Percentiles rank a stretch among this genome's conserved stretches.
phyloP scores from a whole-genome alignment of 2,113 vertebrate genomes.

The Ammodytes dubius region DNA sequence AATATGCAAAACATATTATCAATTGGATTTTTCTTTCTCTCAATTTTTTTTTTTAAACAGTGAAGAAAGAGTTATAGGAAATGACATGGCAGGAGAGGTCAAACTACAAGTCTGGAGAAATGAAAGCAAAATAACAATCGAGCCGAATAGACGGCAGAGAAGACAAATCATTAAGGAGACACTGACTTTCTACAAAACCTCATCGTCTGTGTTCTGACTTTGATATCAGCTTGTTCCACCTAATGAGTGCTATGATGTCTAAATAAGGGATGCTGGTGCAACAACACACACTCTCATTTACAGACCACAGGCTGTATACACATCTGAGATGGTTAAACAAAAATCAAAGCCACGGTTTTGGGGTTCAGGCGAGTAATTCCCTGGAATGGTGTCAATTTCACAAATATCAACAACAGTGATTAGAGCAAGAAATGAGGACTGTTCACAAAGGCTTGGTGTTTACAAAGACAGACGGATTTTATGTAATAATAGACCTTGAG shows the following conservation, averaged over 20 bases:
- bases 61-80: slow-evolving; percentile 54
- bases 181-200: slow-evolving; percentile 39
- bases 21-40: slow-evolving; percentile 25
- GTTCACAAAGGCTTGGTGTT: slow-evolving; percentile 43
- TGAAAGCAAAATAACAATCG: slow-evolving; percentile 47
- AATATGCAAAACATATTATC: slow-evolving; percentile 1
- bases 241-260: slow-evolving; percentile 74
- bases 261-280: slow-evolving; percentile 61
- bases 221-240: slow-evolving; percentile 65
- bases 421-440: slow-evolving; percentile 64
- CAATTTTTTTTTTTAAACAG: slow-evolving; percentile 2
- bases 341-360: slow-evolving; percentile 72
- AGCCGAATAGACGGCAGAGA: slow-evolving; percentile 26
- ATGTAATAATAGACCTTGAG: slow-evolving; percentile 37
- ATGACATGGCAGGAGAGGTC: slow-evolving; percentile 54
- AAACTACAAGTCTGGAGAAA: slow-evolving; percentile 34
- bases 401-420: slow-evolving; percentile 74
- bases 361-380: slow-evolving; percentile 57
- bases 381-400: slow-evolving; percentile 58
- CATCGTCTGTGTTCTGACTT: slow-evolving; percentile 52
- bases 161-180: slow-evolving; percentile 52
- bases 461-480: slow-evolving; percentile 44
- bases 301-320: slow-evolving; percentile 66
- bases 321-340: slow-evolving; percentile 55
- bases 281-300: slow-evolving; percentile 71